These are phyloP conservation scores for Herpailurus yagouaroundi DNA, from an alignment of 2,113 vertebrate genomes.

Conservation along the genomic window DNA sequence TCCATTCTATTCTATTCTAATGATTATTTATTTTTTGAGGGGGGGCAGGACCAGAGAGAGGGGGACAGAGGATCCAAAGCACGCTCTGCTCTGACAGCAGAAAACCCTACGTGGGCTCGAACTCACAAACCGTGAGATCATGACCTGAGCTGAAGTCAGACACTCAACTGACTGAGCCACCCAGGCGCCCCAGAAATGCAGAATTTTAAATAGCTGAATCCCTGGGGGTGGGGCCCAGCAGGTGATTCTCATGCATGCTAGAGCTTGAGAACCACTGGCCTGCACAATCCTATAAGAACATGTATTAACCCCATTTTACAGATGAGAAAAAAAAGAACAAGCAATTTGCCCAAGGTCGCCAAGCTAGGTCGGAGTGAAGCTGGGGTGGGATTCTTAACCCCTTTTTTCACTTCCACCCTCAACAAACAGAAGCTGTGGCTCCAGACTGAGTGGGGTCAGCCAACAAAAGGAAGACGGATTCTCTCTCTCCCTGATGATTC, in stretches of 20 bases:
- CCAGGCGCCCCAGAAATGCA: not conserved
- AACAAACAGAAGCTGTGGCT: not conserved
- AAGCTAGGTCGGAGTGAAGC: not conserved
- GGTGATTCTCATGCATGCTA: not conserved
- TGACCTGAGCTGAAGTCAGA: too few species aligned
- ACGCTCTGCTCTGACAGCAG: too few species aligned
- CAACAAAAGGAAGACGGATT: not conserved
- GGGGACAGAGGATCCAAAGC: too few species aligned
- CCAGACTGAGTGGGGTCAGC: rapidly evolving
- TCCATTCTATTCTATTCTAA: too few species aligned
- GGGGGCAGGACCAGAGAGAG: too few species aligned
- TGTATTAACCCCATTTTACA: not conserved
- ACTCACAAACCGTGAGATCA: too few species aligned
- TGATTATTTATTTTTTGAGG: too few species aligned
- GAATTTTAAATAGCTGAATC: not conserved
- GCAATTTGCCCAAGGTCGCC: too few species aligned
- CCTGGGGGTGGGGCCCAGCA: not conserved
- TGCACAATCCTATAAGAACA: too few species aligned
- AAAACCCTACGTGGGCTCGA: too few species aligned
- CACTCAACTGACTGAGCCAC: too few species aligned
- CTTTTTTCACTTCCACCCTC: not conserved
- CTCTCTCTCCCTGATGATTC: not conserved
- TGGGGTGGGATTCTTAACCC: too few species aligned
- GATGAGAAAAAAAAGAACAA: not conserved
- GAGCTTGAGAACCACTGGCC: not conserved